These are phyloP conservation scores for Cydia fagiglandana DNA, from an alignment of 1,140 invertebrate species.

Conservation along the genomic window DNA sequence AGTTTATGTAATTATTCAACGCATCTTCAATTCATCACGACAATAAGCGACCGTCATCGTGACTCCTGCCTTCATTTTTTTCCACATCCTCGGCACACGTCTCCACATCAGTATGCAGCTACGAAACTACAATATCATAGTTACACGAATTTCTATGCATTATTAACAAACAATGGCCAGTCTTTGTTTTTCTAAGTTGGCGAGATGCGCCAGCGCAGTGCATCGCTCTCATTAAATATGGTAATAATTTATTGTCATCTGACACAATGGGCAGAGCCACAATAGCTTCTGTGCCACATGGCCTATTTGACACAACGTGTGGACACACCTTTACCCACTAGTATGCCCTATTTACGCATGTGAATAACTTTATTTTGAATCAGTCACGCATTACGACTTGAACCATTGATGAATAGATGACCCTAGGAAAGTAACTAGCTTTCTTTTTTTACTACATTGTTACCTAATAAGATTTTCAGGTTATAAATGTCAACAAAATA, in stretches of 20 bases:
- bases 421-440: neutral
- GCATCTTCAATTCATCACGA: neutral
- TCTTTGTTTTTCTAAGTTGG: slow-evolving; percentile 29
- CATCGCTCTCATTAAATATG: slow-evolving; percentile 31
- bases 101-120: slow-evolving; percentile 21
- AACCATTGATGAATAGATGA: neutral
- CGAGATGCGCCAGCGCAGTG: slow-evolving; percentile 30
- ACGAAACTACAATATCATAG: slow-evolving; percentile 26
- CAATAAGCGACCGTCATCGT: neutral
- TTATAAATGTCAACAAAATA: no score
- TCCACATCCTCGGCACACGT: neutral
- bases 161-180: slow-evolving; percentile 32
- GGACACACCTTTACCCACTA: slow-evolving; percentile 51
- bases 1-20: slow-evolving; percentile 13
- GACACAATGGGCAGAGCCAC: slow-evolving; percentile 31
- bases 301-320: slow-evolving; percentile 46
- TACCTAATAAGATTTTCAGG: no score
- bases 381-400: slow-evolving; percentile 39
- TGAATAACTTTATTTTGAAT: slow-evolving; percentile 37
- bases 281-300: slow-evolving; percentile 41
- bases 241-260: slow-evolving; percentile 31
- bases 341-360: slow-evolving; percentile 45
- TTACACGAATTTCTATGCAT: slow-evolving; percentile 25
- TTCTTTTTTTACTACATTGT: neutral
- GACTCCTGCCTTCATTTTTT: neutral